Percentiles rank a stretch among this genome's conserved stretches.
Evolutionary conservation across 2,113 vertebrate genomes (phyloP).

Genomic region (Hipposideros armiger): DNA sequence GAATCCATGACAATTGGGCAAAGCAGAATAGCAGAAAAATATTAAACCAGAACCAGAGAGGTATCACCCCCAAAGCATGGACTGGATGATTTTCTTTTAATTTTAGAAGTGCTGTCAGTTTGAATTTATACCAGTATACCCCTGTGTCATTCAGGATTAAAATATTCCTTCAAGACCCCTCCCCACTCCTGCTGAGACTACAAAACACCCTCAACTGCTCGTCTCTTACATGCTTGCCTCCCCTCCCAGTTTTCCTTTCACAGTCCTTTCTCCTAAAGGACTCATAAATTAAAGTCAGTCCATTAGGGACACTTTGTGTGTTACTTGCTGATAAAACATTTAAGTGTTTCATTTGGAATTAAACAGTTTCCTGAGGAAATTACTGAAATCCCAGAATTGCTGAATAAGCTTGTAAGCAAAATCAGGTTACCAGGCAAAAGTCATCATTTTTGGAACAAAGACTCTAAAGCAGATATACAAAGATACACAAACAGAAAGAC

Average conservation of each 20-base stretch:
- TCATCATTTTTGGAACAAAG: conserved; percentile 49
- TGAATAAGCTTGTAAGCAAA: conserved; percentile 69
- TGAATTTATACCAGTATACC: background rate
- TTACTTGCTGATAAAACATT: conserved; percentile 73
- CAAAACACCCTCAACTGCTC: background rate
- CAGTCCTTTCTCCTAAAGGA: conserved; percentile 28
- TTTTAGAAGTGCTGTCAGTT: conserved; percentile 39
- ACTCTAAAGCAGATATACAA: background rate
- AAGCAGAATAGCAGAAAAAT: conserved; percentile 43
- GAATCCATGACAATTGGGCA: background rate
- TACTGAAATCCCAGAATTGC: conserved; percentile 69
- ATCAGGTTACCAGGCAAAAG: conserved; percentile 50
- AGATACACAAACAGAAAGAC: background rate
- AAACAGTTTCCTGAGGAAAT: conserved; percentile 76
- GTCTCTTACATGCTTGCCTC: background rate
- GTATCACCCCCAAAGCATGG: background rate
- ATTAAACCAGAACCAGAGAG: background rate
- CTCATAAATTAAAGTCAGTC: conserved; percentile 47
- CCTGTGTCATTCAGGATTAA: background rate
- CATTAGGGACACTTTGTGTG: conserved; percentile 47
- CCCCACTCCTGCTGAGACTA: background rate
- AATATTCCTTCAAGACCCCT: background rate
- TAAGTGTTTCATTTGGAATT: conserved; percentile 73
- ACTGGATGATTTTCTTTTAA: background rate
- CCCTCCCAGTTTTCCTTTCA: background rate